phyloP scores from a whole-genome alignment of 2,888 invertebrate genomes.

The Drosophila rellima region DNA sequence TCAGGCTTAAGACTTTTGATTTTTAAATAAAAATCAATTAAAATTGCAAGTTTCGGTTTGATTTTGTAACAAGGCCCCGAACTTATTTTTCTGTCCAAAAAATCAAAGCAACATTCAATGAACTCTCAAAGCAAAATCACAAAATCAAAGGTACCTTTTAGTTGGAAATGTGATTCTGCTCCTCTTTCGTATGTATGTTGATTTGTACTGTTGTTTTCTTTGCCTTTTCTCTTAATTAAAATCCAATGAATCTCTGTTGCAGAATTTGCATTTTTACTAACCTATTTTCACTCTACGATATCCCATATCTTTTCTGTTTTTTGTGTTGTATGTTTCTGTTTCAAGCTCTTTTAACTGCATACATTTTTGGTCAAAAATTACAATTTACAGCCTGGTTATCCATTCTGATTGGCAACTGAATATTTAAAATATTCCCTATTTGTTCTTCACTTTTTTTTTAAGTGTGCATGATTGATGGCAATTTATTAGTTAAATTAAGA shows the following conservation, averaged over 20 bases:
- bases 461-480: constrained; percentile 11
- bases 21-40: too few relatives aligned
- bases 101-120: constrained; percentile 46
- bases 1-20: too few relatives aligned
- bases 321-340: constrained; percentile 16
- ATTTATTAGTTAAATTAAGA: constrained; percentile 3
- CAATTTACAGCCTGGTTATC: constrained; percentile 28
- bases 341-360: constrained; percentile 51
- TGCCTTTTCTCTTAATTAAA: constrained; percentile 68
- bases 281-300: not conserved
- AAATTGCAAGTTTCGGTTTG: too few relatives aligned
- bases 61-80: too few relatives aligned
- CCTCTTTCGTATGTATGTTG: not conserved
- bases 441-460: not conserved
- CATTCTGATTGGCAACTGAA: constrained; percentile 7
- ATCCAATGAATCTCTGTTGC: constrained; percentile 66
- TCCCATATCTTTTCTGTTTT: constrained; percentile 11
- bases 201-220: not conserved
- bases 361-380: constrained; percentile 37
- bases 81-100: not conserved
- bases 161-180: constrained; percentile 6
- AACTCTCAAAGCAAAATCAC: constrained; percentile 39
- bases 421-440: not conserved
- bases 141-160: constrained; percentile 23
- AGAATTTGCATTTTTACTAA: constrained; percentile 57